These are phyloP conservation scores for Ganaspis sp. DNA, from an alignment of 1,140 invertebrate genomes.

Conservation along the genomic window DNA sequence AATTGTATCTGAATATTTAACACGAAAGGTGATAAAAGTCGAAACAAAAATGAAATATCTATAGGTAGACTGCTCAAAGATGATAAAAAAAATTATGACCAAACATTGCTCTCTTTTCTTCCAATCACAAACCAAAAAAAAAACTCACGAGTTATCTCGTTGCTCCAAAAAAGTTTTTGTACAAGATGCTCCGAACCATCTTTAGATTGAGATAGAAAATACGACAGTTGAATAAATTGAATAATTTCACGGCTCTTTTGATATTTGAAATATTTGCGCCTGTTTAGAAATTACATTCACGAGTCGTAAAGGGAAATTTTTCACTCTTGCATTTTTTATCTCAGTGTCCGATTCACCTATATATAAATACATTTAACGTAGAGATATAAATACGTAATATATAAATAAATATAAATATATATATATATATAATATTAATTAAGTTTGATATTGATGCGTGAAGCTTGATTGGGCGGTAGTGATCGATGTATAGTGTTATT, in stretches of 20 bases:
- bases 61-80: slow-evolving; percentile 44
- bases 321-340: slow-evolving; percentile 40
- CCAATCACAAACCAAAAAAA: not conserved
- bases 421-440: slow-evolving; percentile 41
- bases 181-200: slow-evolving; percentile 50
- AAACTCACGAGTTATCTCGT: slow-evolving; percentile 20
- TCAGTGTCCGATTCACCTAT: slow-evolving; percentile 48
- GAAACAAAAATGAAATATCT: slow-evolving; percentile 29
- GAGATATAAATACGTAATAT: slow-evolving; percentile 46
- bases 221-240: slow-evolving; percentile 26
- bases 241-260: not conserved
- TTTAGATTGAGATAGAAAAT: slow-evolving; percentile 37
- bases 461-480: slow-evolving; percentile 59
- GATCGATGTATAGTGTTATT: slow-evolving; percentile 62
- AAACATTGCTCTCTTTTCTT: slow-evolving; percentile 40
- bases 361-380: slow-evolving; percentile 57
- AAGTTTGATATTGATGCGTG: slow-evolving; percentile 66
- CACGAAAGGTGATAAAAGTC: not conserved
- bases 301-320: not conserved
- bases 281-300: slow-evolving; percentile 30
- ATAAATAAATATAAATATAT: no score
- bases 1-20: slow-evolving; percentile 17
- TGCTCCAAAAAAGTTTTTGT: slow-evolving; percentile 43
- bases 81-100: slow-evolving; percentile 23
- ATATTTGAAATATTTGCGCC: not conserved